Evolutionary conservation across 2,113 vertebrate genomes (phyloP).

Genomic region (Hippocampus barbouri): DNA sequence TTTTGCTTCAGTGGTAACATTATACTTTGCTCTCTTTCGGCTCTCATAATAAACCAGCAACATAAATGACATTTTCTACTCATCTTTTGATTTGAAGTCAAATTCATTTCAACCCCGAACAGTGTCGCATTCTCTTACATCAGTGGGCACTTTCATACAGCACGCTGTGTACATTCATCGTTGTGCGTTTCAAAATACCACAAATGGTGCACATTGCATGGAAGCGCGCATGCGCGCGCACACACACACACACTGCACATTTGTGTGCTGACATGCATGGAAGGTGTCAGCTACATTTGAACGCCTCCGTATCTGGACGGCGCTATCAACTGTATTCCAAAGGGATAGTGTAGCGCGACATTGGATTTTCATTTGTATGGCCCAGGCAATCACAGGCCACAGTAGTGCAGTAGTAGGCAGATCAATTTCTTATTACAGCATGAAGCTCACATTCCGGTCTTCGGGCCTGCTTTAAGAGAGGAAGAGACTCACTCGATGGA

Average conservation of each 20-base stretch:
- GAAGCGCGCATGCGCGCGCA: background rate
- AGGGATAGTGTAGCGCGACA: conserved; percentile 49
- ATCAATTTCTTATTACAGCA: conserved; percentile 71
- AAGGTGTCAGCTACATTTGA: conserved; percentile 13
- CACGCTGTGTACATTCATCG: conserved; percentile 7
- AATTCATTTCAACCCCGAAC: background rate
- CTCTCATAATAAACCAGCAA: no score
- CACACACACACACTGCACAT: conserved; percentile 17
- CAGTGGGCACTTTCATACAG: conserved; percentile 11
- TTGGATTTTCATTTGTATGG: conserved; percentile 71
- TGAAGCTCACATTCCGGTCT: conserved; percentile 56
- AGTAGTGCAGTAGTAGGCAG: conserved; percentile 54
- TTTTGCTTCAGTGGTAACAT: no score
- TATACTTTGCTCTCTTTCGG: no score
- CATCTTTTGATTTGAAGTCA: background rate
- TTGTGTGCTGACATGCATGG: conserved; percentile 17
- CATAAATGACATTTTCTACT: no score
- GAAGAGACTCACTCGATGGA: conserved; percentile 3
- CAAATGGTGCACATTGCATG: background rate
- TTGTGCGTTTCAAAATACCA: conserved; percentile 4
- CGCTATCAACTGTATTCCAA: conserved; percentile 56
- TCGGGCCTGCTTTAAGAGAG: conserved; percentile 33
- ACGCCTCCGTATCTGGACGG: conserved; percentile 34
- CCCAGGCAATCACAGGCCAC: conserved; percentile 62
- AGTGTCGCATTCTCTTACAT: background rate